These are phyloP conservation scores for Chelmon rostratus DNA, from an alignment of 2,797 vertebrate species.

Conservation along the genomic window DNA sequence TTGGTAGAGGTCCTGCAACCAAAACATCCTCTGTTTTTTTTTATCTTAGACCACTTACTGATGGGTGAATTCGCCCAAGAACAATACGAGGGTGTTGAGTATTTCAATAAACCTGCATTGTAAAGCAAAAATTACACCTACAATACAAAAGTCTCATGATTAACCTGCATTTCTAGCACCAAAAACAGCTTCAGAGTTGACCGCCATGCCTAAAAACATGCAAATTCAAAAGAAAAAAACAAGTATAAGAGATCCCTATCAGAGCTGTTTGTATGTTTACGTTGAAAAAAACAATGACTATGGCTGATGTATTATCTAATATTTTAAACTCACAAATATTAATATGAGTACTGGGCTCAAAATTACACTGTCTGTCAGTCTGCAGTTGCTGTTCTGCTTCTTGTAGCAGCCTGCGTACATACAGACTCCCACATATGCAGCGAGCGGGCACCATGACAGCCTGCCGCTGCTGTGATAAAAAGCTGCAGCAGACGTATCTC, in stretches of 20 bases:
- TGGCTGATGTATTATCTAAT: neutral
- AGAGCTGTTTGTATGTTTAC: neutral
- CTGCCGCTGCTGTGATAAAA: conserved; percentile 38
- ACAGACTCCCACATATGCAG: conserved; percentile 50
- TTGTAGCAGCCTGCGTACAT: neutral
- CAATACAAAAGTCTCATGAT: neutral
- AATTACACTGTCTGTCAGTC: neutral
- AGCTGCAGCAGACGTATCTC: conserved; percentile 57
- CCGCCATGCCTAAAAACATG: neutral
- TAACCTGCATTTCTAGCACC: neutral
- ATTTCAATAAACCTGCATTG: neutral
- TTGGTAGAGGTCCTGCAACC: conserved; percentile 22
- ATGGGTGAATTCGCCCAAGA: neutral
- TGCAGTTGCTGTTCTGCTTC: neutral
- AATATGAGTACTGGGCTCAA: too few species aligned
- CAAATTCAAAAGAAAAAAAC: neutral
- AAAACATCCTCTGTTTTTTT: conserved; percentile 47
- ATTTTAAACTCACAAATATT: neutral
- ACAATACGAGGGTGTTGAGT: neutral
- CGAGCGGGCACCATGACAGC: conserved; percentile 10
- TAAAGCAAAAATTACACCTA: neutral
- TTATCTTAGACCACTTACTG: neutral
- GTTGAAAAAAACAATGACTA: neutral
- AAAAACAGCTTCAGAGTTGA: neutral
- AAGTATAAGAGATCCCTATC: neutral